Percentiles rank a stretch among this genome's conserved stretches.
Evolutionary conservation across 1,140 invertebrate species (phyloP).

Genomic region (Temnothorax nylanderi): DNA sequence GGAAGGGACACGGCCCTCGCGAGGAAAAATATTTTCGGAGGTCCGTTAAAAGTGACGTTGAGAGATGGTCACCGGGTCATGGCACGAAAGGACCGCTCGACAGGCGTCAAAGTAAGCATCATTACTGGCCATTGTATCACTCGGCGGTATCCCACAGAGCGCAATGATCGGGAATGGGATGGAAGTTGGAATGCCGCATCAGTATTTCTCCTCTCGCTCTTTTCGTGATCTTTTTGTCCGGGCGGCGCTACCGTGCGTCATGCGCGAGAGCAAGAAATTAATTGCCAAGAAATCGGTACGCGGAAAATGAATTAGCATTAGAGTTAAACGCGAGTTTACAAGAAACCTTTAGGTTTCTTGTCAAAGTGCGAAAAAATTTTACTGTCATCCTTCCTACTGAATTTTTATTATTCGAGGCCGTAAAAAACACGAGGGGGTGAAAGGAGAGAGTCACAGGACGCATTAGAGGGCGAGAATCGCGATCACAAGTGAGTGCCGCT

Average conservation of each 20-base stretch:
- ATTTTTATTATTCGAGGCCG: neutral
- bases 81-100: slow-evolving; percentile 34
- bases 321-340: neutral
- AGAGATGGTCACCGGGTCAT: slow-evolving; percentile 5
- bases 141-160: slow-evolving; percentile 21
- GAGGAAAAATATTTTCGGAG: slow-evolving; percentile 34
- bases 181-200: slow-evolving; percentile 1
- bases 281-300: neutral
- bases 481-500: slow-evolving; percentile 69
- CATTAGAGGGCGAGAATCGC: neutral
- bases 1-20: neutral
- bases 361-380: neutral
- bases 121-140: slow-evolving; percentile 66
- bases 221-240: neutral
- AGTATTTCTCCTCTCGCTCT: slow-evolving; percentile 14
- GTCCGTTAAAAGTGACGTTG: slow-evolving; percentile 20
- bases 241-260: neutral
- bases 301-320: neutral
- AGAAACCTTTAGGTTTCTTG: neutral
- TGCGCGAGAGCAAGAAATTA: neutral
- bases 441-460: neutral
- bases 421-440: neutral
- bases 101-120: slow-evolving; percentile 51
- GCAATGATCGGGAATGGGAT: slow-evolving; percentile 7
- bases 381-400: neutral